Evolutionary conservation across 2,888 invertebrate genomes (phyloP), one percentile per base, ranked within the genome.

Genomic region (Orthosia cruda): DNA sequence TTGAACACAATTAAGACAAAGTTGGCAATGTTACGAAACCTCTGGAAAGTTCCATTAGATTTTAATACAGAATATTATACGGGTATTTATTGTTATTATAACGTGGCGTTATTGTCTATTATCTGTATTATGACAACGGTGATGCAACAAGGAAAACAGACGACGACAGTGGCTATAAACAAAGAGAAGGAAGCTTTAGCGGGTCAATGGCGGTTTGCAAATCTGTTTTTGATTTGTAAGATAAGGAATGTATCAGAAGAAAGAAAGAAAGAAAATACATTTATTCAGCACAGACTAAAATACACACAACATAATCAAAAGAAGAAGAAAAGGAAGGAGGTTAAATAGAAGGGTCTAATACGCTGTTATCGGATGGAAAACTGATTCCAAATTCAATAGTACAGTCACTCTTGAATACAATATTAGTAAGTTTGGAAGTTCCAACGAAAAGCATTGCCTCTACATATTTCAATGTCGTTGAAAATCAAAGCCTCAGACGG

Each of bases 111-210:
- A 88, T 86, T 88, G 85, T 88, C 74, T 86, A 88, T 88, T 87
- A 87, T 87, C 75, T 74, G 80, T 81, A 86, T 88, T 85, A 88
- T 83, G 81, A 77, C 74, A 84, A 80, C 80, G 86, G 77, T 91
- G 90, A 91, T 89, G 91, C 85, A 91, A 92, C 84, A 73, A 93
- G 92, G 92, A 91, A 92, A 93, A 91, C 76, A 75, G 70, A 74
- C 75, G 83, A 83, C 79, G 80, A 73, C 64, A 58, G 50, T 72
- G 61, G 50, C 68, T 57, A 69, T 63, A 84, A 81, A 84, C 77
- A 77, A 81, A 77, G 65, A 66, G 69, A 84, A 71, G 73, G 85
- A 84, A 83, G 68, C 54, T 76, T 67, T 62, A 66, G 50, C 72
- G 61, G 67, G 84, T 78, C 75, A 82, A 63, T 72, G 72, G 45